Conservation (phyloP, 2,113 vertebrate genomes). For the Sebastes fasciatus region DNA sequence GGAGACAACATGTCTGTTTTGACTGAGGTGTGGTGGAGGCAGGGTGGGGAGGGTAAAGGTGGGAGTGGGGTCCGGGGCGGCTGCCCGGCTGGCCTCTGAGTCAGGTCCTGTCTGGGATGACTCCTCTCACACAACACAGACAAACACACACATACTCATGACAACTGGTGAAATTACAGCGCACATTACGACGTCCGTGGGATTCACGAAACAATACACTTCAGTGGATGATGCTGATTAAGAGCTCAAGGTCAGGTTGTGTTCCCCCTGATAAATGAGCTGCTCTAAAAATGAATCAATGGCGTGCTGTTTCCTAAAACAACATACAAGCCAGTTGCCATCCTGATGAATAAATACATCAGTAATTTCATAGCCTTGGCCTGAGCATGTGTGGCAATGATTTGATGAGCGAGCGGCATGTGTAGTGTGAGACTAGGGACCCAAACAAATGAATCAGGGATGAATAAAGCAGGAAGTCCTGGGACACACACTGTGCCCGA, state of each 20-base stretch:
- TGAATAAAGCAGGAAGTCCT: slow-evolving; percentile 61
- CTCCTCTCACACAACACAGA: slow-evolving; percentile 51
- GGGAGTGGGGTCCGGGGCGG: slow-evolving; percentile 22
- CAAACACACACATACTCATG: slow-evolving; percentile 34
- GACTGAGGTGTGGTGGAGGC: slow-evolving; percentile 56
- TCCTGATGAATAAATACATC: slow-evolving; percentile 42
- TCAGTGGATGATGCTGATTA: slow-evolving; percentile 51
- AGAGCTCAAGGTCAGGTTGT: slow-evolving; percentile 32
- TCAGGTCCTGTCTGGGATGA: slow-evolving; percentile 73
- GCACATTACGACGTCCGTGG: slow-evolving; percentile 23
- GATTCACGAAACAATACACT: slow-evolving; percentile 50
- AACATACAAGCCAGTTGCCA: slow-evolving; percentile 35
- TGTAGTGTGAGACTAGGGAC: slow-evolving; percentile 37
- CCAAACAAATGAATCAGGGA: slow-evolving; percentile 69
- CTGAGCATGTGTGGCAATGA: slow-evolving; percentile 15
- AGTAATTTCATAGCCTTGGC: slow-evolving; percentile 19
- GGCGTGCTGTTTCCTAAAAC: slow-evolving; percentile 49
- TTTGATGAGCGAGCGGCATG: slow-evolving; percentile 48
- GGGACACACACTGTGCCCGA: slow-evolving; percentile 20
- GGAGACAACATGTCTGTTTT: slow-evolving; percentile 46
- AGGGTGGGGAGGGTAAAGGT: not conserved
- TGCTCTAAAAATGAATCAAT: slow-evolving; percentile 59
- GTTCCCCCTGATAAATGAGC: slow-evolving; percentile 51
- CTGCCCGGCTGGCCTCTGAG: slow-evolving; percentile 63
- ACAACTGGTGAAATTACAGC: slow-evolving; percentile 50